phyloP scores from a whole-genome alignment of 2,113 vertebrate species.

The Chaetura pelagica region DNA sequence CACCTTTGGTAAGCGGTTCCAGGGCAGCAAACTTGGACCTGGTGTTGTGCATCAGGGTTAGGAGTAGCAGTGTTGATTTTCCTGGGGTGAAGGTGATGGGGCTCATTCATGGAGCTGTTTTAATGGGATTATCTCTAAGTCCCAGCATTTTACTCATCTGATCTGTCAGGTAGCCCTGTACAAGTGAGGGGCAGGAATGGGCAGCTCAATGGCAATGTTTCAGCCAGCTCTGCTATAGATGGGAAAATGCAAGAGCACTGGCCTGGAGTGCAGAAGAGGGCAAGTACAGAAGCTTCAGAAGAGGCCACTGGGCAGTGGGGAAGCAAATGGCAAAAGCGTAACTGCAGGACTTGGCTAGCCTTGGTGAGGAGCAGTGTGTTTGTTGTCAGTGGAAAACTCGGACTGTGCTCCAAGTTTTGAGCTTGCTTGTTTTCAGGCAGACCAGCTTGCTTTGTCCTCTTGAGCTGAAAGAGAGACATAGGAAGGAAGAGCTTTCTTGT shows the following conservation, averaged over 20 bases:
- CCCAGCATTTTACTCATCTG: neutral
- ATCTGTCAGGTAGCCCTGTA: neutral
- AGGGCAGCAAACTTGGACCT: neutral
- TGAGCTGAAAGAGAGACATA: neutral
- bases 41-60: neutral
- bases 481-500: constrained; percentile 1
- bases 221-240: neutral
- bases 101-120: neutral
- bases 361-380: rapidly evolving
- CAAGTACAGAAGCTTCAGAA: neutral
- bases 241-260: neutral
- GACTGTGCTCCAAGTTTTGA: neutral
- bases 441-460: neutral
- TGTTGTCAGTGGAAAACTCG: neutral
- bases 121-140: neutral
- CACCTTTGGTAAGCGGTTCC: neutral
- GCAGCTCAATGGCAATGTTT: rapidly evolving
- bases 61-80: neutral
- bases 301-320: too few species aligned
- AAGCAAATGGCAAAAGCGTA: rapidly evolving
- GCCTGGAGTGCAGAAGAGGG: neutral
- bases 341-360: neutral
- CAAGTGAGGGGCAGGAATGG: neutral
- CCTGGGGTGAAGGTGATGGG: neutral
- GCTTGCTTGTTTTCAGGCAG: neutral